These are phyloP conservation scores for Phylloscopus trochilus DNA, from an alignment of 2,113 vertebrate genomes.

Conservation along the genomic window DNA sequence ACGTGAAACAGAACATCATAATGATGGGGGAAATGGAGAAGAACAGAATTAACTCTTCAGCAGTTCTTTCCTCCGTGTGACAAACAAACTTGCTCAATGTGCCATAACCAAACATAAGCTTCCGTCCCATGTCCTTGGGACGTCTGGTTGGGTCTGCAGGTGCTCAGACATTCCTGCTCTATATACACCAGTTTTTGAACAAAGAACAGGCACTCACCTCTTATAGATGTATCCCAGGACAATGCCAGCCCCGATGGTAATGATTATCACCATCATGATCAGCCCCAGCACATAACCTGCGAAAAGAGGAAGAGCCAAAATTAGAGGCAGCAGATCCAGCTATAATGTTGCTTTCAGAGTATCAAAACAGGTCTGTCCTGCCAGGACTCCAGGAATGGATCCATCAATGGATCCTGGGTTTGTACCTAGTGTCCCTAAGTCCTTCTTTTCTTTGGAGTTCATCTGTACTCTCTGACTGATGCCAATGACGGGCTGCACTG, in stretches of 20 bases:
- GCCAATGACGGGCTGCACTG: slow-evolving; percentile 83
- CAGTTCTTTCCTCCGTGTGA: background rate
- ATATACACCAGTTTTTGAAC: background rate
- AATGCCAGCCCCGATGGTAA: slow-evolving; percentile 86
- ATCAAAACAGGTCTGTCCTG: background rate
- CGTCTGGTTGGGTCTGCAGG: background rate
- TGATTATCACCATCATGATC: slow-evolving; percentile 90
- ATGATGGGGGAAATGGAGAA: background rate
- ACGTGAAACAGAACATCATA: background rate
- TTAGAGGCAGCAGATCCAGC: background rate
- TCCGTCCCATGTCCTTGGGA: background rate
- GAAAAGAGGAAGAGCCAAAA: background rate
- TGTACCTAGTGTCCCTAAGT: slow-evolving; percentile 86
- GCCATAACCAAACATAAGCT: background rate
- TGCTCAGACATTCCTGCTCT: background rate
- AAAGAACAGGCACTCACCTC: slow-evolving; percentile 76
- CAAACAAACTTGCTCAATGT: background rate
- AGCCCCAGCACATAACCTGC: slow-evolving; percentile 87
- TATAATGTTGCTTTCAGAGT: background rate
- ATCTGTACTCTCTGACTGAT: slow-evolving; percentile 86
- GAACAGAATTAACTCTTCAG: background rate
- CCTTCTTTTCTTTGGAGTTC: slow-evolving; percentile 87
- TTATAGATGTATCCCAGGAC: slow-evolving; percentile 92
- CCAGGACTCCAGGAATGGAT: background rate
- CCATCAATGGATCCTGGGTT: background rate